Evolutionary conservation across 2,888 invertebrate species (phyloP).

Genomic region (Eurytoma californica): DNA sequence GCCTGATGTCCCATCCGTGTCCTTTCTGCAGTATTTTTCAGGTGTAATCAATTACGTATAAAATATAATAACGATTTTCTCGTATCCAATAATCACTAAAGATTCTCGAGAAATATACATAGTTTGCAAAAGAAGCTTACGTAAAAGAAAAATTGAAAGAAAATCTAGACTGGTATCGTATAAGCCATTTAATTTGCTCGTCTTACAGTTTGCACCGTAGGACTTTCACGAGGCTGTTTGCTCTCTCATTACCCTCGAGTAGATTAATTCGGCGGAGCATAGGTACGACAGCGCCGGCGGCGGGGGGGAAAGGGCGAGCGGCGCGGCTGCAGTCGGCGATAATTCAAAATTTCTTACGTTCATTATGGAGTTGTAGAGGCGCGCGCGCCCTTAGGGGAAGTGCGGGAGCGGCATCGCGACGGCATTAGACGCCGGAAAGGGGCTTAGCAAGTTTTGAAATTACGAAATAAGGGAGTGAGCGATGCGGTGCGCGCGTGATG

Average conservation of each 20-base stretch:
- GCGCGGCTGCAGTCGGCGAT: conserved; percentile 22
- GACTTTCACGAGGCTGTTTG: conserved; percentile 5
- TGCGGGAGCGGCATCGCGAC: background rate
- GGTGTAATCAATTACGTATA: no score
- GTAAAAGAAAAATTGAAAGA: no score
- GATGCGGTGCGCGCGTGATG: conserved; percentile 35
- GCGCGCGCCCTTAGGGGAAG: background rate
- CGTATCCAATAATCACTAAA: no score
- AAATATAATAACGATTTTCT: no score
- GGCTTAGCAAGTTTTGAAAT: conserved; percentile 52
- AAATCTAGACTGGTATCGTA: no score
- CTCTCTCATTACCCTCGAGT: conserved; percentile 21
- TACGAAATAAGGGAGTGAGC: conserved; percentile 45
- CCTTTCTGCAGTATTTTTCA: no score
- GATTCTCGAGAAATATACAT: no score
- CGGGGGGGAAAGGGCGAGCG: background rate
- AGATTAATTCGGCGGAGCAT: conserved; percentile 18
- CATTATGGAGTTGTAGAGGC: conserved; percentile 41
- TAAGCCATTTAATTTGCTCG: no score
- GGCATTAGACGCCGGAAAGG: conserved; percentile 17
- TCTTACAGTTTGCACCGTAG: no score
- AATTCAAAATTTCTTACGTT: conserved; percentile 52
- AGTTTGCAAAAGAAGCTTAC: no score
- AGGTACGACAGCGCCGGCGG: background rate
- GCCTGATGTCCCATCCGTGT: no score